These are phyloP conservation scores for Columba livia DNA, from an alignment of 2,113 vertebrate species.

Conservation along the genomic window DNA sequence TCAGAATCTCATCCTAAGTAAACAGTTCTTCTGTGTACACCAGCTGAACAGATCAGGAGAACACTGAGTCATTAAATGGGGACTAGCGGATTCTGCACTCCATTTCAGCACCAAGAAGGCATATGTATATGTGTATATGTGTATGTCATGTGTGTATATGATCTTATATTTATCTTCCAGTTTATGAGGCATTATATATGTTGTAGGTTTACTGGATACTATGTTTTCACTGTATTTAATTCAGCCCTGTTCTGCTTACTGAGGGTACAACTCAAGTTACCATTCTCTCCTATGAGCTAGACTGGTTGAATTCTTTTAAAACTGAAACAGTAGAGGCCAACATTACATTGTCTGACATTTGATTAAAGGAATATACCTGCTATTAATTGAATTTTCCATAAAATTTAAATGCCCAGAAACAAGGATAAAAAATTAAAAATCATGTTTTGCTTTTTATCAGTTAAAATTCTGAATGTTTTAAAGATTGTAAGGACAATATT, in stretches of 20 bases:
- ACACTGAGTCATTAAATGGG: background rate
- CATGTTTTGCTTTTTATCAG: background rate
- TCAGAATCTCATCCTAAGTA: background rate
- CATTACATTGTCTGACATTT: slow-evolving; percentile 30
- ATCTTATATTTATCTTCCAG: background rate
- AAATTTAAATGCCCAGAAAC: background rate
- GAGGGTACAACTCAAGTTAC: slow-evolving; percentile 3
- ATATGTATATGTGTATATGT: no score
- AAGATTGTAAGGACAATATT: background rate
- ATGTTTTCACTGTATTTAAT: background rate
- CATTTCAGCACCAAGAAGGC: background rate
- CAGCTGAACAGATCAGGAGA: background rate
- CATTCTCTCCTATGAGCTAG: background rate
- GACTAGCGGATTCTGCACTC: background rate
- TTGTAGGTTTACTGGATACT: background rate
- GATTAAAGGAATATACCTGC: background rate
- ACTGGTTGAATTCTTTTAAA: slow-evolving; percentile 30
- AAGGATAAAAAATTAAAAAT: slow-evolving; percentile 1
- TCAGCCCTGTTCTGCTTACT: background rate
- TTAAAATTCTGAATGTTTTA: background rate
- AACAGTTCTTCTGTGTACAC: background rate
- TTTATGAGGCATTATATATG: background rate
- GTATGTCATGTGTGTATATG: no score
- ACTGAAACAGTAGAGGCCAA: slow-evolving; percentile 22
- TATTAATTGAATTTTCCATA: background rate